Conservation (phyloP, 2,888 invertebrate species). For the Criorhina ranunculi region DNA sequence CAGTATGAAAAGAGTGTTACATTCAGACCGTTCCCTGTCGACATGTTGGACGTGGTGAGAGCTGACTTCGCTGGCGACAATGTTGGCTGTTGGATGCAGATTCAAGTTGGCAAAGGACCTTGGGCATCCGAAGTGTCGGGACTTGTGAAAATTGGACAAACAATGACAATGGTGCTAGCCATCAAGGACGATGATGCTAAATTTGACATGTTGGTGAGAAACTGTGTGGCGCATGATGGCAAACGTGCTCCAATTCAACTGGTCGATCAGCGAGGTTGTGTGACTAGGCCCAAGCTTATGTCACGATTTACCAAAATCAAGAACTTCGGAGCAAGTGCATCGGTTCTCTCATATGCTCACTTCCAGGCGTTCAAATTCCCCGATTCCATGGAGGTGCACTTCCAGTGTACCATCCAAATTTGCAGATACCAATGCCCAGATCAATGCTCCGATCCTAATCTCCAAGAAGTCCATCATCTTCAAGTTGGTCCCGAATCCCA, state of each 20-base stretch:
- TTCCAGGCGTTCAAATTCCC: constrained; percentile 98
- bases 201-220: constrained; percentile 97
- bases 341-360: constrained; percentile 95
- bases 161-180: constrained; percentile 98
- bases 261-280: constrained; percentile 96
- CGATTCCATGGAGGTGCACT: constrained; percentile 98
- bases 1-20: constrained; percentile 98
- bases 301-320: constrained; percentile 97
- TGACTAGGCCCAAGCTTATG: constrained; percentile 96
- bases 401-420: constrained; percentile 97
- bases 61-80: constrained; percentile 98
- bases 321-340: constrained; percentile 96
- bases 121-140: constrained; percentile 98
- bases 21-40: constrained; percentile 96
- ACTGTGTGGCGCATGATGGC: constrained; percentile 97
- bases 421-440: constrained; percentile 97
- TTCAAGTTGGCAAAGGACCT: constrained; percentile 97
- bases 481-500: constrained; percentile 86
- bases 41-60: constrained; percentile 97
- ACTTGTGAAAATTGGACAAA: constrained; percentile 96
- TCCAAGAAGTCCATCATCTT: constrained; percentile 87
- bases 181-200: constrained; percentile 98
- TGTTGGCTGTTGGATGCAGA: constrained; percentile 99
- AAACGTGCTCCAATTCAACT: constrained; percentile 96
- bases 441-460: constrained; percentile 91